phyloP scores from a whole-genome alignment of 2,113 vertebrate genomes.

The Corythaeola cristata region DNA sequence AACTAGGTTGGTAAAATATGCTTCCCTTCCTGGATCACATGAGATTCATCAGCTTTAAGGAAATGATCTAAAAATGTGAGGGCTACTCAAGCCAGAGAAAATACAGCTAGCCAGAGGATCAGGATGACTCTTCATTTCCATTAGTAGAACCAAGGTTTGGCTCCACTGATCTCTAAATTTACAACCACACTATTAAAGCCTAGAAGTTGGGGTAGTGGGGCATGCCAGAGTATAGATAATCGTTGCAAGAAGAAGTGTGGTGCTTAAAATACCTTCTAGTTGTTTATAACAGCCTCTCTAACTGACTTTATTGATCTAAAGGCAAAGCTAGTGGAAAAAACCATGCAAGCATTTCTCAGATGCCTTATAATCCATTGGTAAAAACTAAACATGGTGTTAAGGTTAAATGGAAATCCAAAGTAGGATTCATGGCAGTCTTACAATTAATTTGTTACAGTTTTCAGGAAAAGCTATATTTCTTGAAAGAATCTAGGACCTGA shows the following conservation, averaged over 20 bases:
- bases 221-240: not conserved
- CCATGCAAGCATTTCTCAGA: not conserved
- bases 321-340: not conserved
- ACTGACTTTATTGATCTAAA: slow-evolving; percentile 3
- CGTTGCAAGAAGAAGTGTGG: not conserved
- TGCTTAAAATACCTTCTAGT: not conserved
- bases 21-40: not conserved
- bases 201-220: not conserved
- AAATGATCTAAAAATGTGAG: not conserved
- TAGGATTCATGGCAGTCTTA: not conserved
- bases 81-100: not conserved
- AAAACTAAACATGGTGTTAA: not conserved
- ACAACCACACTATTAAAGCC: not conserved
- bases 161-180: not conserved
- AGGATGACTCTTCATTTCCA: not conserved
- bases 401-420: not conserved
- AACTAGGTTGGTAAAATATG: not conserved
- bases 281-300: not conserved
- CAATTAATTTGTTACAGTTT: not conserved
- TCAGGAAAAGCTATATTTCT: not conserved
- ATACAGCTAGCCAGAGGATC: not conserved
- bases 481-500: not conserved
- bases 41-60: not conserved
- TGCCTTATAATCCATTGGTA: not conserved
- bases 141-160: not conserved